Conservation (phyloP, 2,888 invertebrate species). For the Piscicola geometra region DNA sequence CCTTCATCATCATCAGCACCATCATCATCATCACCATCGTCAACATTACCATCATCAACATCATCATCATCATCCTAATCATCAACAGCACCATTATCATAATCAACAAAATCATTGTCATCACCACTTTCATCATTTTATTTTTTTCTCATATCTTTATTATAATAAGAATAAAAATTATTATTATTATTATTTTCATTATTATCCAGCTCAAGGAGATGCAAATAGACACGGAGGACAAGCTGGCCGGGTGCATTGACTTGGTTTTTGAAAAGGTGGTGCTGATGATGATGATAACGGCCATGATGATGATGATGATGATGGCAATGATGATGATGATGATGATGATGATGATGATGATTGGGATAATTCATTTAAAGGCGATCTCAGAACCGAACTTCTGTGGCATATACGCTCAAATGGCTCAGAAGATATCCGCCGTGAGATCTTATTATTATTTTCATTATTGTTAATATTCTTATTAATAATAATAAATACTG, state of each 20-base stretch:
- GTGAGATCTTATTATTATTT: no score
- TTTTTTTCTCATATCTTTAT: no score
- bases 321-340: not conserved
- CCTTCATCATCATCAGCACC: not conserved
- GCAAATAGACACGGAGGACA: slow-evolving; percentile 72
- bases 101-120: no score
- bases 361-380: slow-evolving; percentile 49
- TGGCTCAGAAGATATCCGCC: slow-evolving; percentile 58
- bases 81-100: not conserved
- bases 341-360: no score
- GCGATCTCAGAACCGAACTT: slow-evolving; percentile 91
- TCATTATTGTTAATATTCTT: no score
- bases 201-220: slow-evolving; percentile 62
- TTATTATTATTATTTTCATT: no score
- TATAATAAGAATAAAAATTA: no score
- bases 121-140: no score
- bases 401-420: slow-evolving; percentile 80
- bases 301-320: slow-evolving; percentile 13
- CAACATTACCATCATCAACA: no score
- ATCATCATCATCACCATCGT: not conserved
- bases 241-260: slow-evolving; percentile 77
- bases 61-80: not conserved
- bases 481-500: no score
- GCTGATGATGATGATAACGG: not conserved
- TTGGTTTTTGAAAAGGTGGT: slow-evolving; percentile 78